A percentile compares a stretch with the other conserved stretches of the same genome.
Evolutionary conservation across 2,888 invertebrate genomes (phyloP).

Genomic region (Ptilodon capucinus): DNA sequence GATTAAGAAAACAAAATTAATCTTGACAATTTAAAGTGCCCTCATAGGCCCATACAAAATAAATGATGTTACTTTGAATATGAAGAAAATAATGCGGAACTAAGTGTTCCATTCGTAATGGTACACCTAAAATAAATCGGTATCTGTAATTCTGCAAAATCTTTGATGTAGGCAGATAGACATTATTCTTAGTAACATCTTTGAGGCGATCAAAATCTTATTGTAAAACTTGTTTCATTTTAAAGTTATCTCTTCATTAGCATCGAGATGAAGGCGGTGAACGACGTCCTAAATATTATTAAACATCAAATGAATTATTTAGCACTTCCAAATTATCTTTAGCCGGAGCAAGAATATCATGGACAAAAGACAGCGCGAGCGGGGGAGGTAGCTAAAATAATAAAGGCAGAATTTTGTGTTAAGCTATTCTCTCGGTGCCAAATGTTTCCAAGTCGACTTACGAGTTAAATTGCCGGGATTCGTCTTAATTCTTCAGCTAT

Average conservation of each 20-base stretch:
- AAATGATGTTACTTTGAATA: too few species aligned
- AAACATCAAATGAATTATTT: constrained; percentile 40
- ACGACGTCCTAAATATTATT: constrained; percentile 36
- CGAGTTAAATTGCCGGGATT: constrained; percentile 51
- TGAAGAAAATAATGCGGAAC: too few species aligned
- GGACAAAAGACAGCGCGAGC: constrained; percentile 43
- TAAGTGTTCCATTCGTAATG: too few species aligned
- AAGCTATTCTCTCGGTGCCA: constrained; percentile 43
- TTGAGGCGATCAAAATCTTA: constrained; percentile 19
- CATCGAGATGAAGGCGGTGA: constrained; percentile 23
- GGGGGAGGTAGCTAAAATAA: constrained; percentile 45
- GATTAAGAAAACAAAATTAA: too few species aligned
- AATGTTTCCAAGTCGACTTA: constrained; percentile 52
- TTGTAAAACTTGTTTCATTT: constrained; percentile 22
- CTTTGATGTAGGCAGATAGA: background rate
- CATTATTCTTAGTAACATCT: background rate
- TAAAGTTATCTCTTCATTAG: constrained; percentile 34
- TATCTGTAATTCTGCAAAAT: background rate
- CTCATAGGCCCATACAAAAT: too few species aligned
- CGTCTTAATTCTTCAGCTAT: constrained; percentile 57
- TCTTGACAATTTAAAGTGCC: too few species aligned
- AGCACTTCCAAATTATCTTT: constrained; percentile 37
- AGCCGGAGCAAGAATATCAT: constrained; percentile 36
- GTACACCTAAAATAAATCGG: too few species aligned
- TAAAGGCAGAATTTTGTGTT: constrained; percentile 48